Evolutionary conservation across 2,113 vertebrate species (phyloP).

Genomic region (Dipodomys merriami): DNA sequence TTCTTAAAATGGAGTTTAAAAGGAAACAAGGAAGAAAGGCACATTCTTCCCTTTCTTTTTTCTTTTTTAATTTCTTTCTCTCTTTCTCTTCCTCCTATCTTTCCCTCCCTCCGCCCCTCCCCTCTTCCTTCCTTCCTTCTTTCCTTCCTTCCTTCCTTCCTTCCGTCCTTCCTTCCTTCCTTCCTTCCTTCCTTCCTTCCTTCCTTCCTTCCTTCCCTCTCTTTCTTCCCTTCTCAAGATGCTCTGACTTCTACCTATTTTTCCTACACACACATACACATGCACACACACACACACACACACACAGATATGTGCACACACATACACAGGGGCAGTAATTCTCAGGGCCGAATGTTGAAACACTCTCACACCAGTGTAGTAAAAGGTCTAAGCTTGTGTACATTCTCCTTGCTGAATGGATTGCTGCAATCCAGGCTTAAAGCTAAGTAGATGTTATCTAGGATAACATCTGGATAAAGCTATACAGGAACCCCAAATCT

Average conservation of each 20-base stretch:
- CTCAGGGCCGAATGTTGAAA: conserved; percentile 43
- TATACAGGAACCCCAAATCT: background rate
- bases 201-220: background rate
- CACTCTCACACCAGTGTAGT: background rate
- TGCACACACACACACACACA: too few species aligned
- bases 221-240: too few species aligned
- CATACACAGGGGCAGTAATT: background rate
- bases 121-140: too few species aligned
- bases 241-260: too few species aligned
- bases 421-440: background rate
- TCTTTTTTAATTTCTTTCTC: too few species aligned
- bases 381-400: background rate
- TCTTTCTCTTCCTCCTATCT: background rate
- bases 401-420: background rate
- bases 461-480: conserved; percentile 40
- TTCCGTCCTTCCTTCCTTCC: too few species aligned
- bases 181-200: too few species aligned
- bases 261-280: too few species aligned
- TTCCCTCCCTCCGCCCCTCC: background rate
- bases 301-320: too few species aligned
- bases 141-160: too few species aligned
- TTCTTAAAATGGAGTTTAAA: conserved; percentile 40
- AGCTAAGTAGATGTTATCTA: background rate
- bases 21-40: conserved; percentile 20
- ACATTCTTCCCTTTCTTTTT: background rate